These are phyloP conservation scores for Timandra comae DNA, from an alignment of 2,888 invertebrate species.

Conservation along the genomic window DNA sequence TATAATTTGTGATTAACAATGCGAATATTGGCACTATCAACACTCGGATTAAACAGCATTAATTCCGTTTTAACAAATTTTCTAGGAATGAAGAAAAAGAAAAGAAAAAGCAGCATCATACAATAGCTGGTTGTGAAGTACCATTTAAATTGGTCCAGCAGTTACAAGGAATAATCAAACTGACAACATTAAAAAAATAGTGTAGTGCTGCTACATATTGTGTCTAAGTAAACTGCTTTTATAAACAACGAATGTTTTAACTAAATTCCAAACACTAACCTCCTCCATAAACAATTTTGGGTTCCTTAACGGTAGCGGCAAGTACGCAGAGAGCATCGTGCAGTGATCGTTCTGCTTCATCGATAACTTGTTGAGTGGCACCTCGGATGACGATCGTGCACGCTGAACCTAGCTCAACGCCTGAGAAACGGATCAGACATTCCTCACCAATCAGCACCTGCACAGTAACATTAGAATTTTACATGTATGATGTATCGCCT, in stretches of 20 bases:
- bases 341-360: constrained; percentile 98
- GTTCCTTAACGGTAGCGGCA: constrained; percentile 95
- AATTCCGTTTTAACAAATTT: no score
- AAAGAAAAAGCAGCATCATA: not conserved
- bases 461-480: not conserved
- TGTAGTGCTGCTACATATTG: no score
- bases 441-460: constrained; percentile 98
- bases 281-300: constrained; percentile 93
- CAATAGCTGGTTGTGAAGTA: not conserved
- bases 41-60: no score
- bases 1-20: no score
- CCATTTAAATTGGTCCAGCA: not conserved
- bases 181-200: no score
- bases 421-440: constrained; percentile 93
- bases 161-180: no score
- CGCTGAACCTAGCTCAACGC: constrained; percentile 96
- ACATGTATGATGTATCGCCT: not conserved
- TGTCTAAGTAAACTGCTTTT: no score
- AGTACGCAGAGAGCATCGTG: constrained; percentile 99
- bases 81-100: no score
- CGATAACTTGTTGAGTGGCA: constrained; percentile 96
- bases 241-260: no score
- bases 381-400: constrained; percentile 98
- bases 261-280: constrained; percentile 75
- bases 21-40: no score